A percentile compares a stretch with the other conserved stretches of the same genome.
Conservation (phyloP, 2,888 invertebrate genomes). For the Teleogryllus oceanicus region DNA sequence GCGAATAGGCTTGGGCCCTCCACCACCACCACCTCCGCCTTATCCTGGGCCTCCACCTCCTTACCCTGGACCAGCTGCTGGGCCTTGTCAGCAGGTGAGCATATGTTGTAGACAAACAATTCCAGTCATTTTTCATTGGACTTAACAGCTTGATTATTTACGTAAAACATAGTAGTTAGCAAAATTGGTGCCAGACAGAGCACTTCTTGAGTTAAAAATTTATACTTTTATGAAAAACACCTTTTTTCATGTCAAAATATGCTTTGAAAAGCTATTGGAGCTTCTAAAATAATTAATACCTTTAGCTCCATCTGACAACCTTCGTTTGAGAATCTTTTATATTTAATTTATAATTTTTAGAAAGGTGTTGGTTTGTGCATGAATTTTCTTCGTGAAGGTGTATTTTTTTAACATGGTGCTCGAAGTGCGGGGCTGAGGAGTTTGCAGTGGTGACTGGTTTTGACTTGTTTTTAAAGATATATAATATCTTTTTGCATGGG, state of each 20-base stretch:
- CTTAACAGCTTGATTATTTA: not conserved
- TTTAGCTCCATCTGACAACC: not conserved
- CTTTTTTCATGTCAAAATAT: not conserved
- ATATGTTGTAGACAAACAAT: not conserved
- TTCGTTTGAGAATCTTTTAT: not conserved
- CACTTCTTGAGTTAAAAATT: not conserved
- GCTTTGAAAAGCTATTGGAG: too few species aligned
- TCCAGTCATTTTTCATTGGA: not conserved
- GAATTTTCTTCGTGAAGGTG: not conserved
- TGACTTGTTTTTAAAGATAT: conserved; percentile 19
- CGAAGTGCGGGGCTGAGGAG: conserved; percentile 22
- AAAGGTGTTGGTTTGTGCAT: conserved; percentile 18
- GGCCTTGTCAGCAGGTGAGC: conserved; percentile 45
- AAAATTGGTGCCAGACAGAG: not conserved
- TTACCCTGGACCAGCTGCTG: conserved; percentile 56
- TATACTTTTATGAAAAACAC: not conserved
- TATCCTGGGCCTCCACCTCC: conserved; percentile 69
- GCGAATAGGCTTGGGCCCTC: conserved; percentile 38
- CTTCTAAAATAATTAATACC: not conserved
- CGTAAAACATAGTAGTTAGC: not conserved
- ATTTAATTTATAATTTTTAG: not conserved
- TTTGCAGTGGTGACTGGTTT: conserved; percentile 23
- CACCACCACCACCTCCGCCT: conserved; percentile 69
- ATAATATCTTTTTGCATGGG: conserved; percentile 20
- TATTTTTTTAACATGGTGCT: conserved; percentile 24